Conservation (phyloP, 2,888 invertebrate genomes). For the Morpho achilles region DNA sequence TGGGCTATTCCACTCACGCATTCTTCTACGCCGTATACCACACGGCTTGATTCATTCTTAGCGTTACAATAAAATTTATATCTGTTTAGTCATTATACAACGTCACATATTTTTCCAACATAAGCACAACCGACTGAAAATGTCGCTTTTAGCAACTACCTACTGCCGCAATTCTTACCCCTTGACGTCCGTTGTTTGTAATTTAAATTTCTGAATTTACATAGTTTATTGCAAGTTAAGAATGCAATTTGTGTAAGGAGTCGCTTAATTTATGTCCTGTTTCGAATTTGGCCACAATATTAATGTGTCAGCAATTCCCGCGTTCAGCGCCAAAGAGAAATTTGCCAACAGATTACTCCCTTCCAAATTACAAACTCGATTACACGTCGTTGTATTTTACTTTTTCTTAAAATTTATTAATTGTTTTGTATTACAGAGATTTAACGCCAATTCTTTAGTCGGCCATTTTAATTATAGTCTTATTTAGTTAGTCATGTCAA, state of each 20-base stretch:
- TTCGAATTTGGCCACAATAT: constrained; percentile 37
- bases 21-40: too few relatives aligned
- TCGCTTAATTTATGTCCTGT: constrained; percentile 46
- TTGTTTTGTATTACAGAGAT: too few relatives aligned
- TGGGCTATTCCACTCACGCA: too few relatives aligned
- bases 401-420: too few relatives aligned
- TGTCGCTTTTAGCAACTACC: constrained; percentile 49
- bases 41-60: too few relatives aligned
- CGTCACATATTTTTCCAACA: too few relatives aligned
- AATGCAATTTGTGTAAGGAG: constrained; percentile 58
- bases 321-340: constrained; percentile 23
- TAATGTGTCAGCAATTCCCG: constrained; percentile 29
- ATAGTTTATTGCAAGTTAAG: constrained; percentile 67
- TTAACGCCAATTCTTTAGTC: too few relatives aligned
- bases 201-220: constrained; percentile 67
- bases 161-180: constrained; percentile 28
- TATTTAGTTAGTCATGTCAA: too few relatives aligned
- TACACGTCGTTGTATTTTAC: background rate
- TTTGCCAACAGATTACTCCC: constrained; percentile 18
- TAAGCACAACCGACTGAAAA: constrained; percentile 36
- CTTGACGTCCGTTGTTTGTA: constrained; percentile 46
- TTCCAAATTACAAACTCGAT: constrained; percentile 11
- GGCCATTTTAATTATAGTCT: too few relatives aligned
- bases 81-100: too few relatives aligned
- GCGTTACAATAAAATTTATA: too few relatives aligned